Evolutionary conservation across 2,113 vertebrate genomes (phyloP).

Genomic region (Colossoma macropomum): DNA sequence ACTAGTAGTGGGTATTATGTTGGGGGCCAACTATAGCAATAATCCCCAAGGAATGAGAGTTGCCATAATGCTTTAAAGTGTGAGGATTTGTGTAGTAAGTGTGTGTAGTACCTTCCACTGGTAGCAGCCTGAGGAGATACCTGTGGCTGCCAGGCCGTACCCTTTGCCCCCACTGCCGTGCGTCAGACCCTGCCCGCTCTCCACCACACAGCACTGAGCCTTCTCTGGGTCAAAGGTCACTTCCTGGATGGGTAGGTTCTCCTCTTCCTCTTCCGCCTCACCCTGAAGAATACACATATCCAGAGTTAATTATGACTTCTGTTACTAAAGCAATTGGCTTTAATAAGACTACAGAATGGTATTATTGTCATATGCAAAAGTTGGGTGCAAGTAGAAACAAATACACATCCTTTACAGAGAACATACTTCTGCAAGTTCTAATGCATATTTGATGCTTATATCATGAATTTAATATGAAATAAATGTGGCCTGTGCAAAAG

Average conservation of each 20-base stretch:
- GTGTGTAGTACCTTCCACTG: conserved; percentile 78
- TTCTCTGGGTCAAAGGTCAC: conserved; percentile 84
- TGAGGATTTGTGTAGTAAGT: background rate
- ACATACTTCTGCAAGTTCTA: no score
- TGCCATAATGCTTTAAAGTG: background rate
- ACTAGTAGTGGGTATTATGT: no score
- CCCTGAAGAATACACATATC: conserved; percentile 56
- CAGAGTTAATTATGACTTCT: background rate
- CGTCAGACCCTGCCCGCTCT: conserved; percentile 79
- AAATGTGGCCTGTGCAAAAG: no score
- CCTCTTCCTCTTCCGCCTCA: conserved; percentile 71
- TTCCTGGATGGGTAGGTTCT: conserved; percentile 81
- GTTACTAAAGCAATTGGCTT: background rate
- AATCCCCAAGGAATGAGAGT: no score
- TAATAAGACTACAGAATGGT: no score
- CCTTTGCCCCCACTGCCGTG: conserved; percentile 83
- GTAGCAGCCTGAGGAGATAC: conserved; percentile 82
- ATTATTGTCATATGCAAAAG: no score
- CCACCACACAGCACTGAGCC: conserved; percentile 77
- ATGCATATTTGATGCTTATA: no score
- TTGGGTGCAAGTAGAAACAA: no score
- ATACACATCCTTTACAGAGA: no score
- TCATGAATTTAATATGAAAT: no score
- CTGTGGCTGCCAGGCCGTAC: conserved; percentile 80
- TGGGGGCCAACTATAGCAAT: no score